Conservation (phyloP, 1,140 invertebrate species). For the Himalopsyche phryganea region DNA sequence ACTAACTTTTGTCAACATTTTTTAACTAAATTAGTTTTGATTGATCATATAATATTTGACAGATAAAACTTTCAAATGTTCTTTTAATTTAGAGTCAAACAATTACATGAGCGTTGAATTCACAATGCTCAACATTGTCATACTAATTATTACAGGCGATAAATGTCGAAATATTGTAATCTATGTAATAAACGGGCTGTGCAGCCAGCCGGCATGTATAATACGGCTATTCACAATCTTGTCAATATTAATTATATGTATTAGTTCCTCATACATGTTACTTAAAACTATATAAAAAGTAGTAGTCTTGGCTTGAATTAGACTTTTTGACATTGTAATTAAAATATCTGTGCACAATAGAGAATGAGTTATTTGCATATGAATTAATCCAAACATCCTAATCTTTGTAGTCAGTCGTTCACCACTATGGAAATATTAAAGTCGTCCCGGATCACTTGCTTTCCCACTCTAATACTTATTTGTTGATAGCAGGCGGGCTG, state of each 20-base stretch:
- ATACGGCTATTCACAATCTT: neutral
- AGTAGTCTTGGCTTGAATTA: neutral
- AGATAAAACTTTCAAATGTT: neutral
- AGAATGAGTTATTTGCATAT: no score
- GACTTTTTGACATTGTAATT: neutral
- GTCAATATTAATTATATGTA: neutral
- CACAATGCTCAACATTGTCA: neutral
- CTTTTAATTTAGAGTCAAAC: slow-evolving; percentile 3
- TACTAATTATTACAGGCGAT: slow-evolving; percentile 23
- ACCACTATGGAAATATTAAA: no score
- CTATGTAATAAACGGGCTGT: slow-evolving; percentile 17
- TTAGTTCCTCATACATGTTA: neutral
- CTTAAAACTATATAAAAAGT: no score
- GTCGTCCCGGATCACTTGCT: no score
- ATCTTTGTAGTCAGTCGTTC: neutral
- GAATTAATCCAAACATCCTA: neutral
- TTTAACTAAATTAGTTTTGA: neutral
- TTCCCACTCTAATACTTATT: no score
- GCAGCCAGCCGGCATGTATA: slow-evolving; percentile 14
- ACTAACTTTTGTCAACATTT: neutral
- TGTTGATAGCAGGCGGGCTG: no score
- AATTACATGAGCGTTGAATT: neutral
- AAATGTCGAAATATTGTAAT: slow-evolving; percentile 24
- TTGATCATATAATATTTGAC: slow-evolving; percentile 2
- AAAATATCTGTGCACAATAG: neutral